Percentiles rank a stretch among this genome's conserved stretches.
Evolutionary conservation across 2,888 invertebrate species (phyloP).

Genomic region (Cyclophora albipunctata): DNA sequence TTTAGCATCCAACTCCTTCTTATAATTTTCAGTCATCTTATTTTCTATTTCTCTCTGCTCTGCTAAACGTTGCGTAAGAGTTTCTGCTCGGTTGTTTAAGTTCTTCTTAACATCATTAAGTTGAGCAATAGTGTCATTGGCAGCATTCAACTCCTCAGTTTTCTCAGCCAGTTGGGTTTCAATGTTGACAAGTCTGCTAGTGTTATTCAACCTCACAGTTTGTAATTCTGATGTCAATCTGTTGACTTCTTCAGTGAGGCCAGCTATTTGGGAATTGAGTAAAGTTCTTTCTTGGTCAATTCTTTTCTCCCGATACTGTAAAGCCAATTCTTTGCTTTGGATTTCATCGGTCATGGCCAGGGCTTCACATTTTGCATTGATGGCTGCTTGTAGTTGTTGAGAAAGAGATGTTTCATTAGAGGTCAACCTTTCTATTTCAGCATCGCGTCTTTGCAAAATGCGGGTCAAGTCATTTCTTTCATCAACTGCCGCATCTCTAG

Average conservation of each 20-base stretch:
- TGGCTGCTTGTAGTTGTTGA: slow-evolving; percentile 84
- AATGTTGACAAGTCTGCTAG: slow-evolving; percentile 76
- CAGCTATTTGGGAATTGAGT: slow-evolving; percentile 84
- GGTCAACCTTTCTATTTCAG: slow-evolving; percentile 83
- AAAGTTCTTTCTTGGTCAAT: slow-evolving; percentile 87
- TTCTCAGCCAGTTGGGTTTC: slow-evolving; percentile 87
- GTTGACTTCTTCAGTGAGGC: slow-evolving; percentile 85
- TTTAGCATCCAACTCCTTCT: slow-evolving; percentile 89
- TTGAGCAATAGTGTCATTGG: slow-evolving; percentile 80
- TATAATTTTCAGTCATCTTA: slow-evolving; percentile 83
- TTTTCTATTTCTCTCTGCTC: slow-evolving; percentile 84
- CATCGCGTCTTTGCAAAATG: slow-evolving; percentile 81
- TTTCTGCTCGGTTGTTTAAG: slow-evolving; percentile 80
- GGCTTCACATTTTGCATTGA: slow-evolving; percentile 89
- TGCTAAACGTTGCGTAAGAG: slow-evolving; percentile 80
- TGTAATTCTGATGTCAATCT: slow-evolving; percentile 86
- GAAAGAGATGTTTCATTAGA: slow-evolving; percentile 80
- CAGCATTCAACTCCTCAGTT: slow-evolving; percentile 84
- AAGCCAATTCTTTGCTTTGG: slow-evolving; percentile 83
- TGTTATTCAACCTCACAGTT: slow-evolving; percentile 82
- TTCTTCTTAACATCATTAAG: slow-evolving; percentile 82
- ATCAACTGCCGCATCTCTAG: slow-evolving; percentile 81
- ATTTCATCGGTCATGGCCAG: slow-evolving; percentile 87
- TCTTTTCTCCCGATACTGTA: slow-evolving; percentile 88
- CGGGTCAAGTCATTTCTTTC: slow-evolving; percentile 84